These are phyloP conservation scores for Istiophorus platypterus DNA, from an alignment of 2,113 vertebrate genomes.

Conservation along the genomic window DNA sequence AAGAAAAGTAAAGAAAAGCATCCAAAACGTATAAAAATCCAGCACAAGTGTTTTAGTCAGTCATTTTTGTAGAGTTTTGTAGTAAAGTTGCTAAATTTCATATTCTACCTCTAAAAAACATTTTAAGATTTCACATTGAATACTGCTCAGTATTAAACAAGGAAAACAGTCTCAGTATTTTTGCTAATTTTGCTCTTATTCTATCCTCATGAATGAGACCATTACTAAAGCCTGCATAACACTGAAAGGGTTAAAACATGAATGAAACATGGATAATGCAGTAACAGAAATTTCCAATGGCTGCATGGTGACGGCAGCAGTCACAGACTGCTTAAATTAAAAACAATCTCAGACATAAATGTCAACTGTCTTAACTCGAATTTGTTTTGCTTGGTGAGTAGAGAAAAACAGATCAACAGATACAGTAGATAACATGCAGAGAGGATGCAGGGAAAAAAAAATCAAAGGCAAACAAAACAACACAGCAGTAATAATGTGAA, in stretches of 20 bases:
- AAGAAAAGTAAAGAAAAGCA: constrained; percentile 37
- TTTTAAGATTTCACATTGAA: no score
- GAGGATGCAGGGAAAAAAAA: neutral
- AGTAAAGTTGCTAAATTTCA: neutral
- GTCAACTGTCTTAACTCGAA: neutral
- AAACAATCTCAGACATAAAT: neutral
- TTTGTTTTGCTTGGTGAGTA: neutral
- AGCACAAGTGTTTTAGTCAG: neutral
- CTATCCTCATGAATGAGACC: no score
- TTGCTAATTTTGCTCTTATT: no score
- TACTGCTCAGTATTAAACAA: no score
- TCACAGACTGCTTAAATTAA: no score
- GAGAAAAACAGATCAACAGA: neutral
- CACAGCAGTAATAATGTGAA: neutral
- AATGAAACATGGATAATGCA: no score
- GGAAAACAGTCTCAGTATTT: no score
- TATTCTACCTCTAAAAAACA: neutral
- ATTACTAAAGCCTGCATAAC: no score
- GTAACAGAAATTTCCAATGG: no score
- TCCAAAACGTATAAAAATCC: neutral
- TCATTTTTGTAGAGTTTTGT: neutral
- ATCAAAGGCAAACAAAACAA: neutral
- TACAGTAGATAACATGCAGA: constrained; percentile 18
- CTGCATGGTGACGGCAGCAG: no score
- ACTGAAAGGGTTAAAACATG: no score